Evolutionary conservation across 2,797 vertebrate species (phyloP), one percentile per base, ranked within the genome.

Genomic region (Tauraco hartlaubi): DNA sequence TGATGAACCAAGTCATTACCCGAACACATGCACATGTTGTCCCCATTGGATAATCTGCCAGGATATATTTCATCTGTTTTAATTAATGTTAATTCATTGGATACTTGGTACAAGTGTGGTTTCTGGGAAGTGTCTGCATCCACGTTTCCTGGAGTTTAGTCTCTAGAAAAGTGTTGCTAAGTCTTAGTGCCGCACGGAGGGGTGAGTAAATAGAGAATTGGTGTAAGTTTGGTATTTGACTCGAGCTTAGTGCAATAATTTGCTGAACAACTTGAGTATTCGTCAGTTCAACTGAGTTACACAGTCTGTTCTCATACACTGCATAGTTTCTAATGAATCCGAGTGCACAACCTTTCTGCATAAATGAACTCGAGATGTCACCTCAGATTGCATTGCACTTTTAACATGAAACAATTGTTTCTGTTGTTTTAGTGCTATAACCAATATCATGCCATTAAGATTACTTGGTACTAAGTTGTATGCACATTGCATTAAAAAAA

Each of bases 401-500:
- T 48, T 22, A 91, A 68, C 64, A 55, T 41, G 67, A 83, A 90
- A 87, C 74, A 61, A 89, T 94, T 72, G 74, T 93, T 95, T 74
- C 83, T 96, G 93, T 85, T 93, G 83, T 68, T 90, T 79, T 54
- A 80, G 71, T 66, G 49, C 83, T 95, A 58, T 52, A 91, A 85
- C 92, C 71, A 68, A 94, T 90, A 96, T 26, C 54, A 69, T 68
- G 88, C 91, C 90, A 51, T 93, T 85, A 55, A 94, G 67, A 93
- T 96, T 95, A 93, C 67, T 92, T 82, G 85, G 85, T 82, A 62
- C 37, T 58, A 58, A 64, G 88, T 48, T 75, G 44, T 82, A 87
- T 85, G 90, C 88, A 93, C 83, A 83, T 95, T 80, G 88, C 77
- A 94, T 95, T 94, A 75, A 54, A 66, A 85, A 83, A 73, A 85